Percentiles rank a stretch among this genome's conserved stretches.
Conservation (phyloP, 2,797 vertebrate genomes). For the Poecilia picta region DNA sequence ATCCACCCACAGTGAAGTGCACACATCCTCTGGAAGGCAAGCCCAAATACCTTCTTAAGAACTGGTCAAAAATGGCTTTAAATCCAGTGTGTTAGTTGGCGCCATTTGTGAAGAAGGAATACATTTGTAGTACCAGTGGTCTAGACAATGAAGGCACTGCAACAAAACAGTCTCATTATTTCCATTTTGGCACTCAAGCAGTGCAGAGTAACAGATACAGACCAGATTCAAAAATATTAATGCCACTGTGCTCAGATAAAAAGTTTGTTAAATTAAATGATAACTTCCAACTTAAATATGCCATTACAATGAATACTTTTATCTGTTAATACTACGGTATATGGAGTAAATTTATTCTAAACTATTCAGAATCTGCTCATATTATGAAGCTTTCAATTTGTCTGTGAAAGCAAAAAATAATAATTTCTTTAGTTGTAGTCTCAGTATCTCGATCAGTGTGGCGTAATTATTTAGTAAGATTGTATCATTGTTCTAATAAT, state of each 20-base stretch:
- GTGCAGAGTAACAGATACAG: no score
- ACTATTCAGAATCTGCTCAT: background rate
- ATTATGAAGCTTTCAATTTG: background rate
- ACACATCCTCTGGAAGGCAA: no score
- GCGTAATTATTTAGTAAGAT: background rate
- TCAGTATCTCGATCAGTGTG: background rate
- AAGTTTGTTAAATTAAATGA: background rate
- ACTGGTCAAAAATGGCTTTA: background rate
- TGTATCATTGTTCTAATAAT: background rate
- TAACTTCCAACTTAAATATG: background rate
- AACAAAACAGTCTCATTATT: no score
- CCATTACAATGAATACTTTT: background rate
- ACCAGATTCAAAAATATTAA: background rate
- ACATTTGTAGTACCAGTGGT: background rate
- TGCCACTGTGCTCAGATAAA: background rate
- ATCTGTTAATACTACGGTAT: background rate
- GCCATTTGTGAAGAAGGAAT: background rate
- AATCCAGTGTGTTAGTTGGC: background rate
- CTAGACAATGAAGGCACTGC: no score
- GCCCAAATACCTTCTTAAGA: background rate
- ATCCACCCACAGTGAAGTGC: slow-evolving; percentile 14
- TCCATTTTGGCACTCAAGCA: no score
- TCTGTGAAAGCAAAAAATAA: background rate
- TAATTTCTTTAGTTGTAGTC: background rate
- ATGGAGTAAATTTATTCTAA: background rate